phyloP scores from a whole-genome alignment of 2,797 vertebrate species.

The Arrhamphus sclerolepis region DNA sequence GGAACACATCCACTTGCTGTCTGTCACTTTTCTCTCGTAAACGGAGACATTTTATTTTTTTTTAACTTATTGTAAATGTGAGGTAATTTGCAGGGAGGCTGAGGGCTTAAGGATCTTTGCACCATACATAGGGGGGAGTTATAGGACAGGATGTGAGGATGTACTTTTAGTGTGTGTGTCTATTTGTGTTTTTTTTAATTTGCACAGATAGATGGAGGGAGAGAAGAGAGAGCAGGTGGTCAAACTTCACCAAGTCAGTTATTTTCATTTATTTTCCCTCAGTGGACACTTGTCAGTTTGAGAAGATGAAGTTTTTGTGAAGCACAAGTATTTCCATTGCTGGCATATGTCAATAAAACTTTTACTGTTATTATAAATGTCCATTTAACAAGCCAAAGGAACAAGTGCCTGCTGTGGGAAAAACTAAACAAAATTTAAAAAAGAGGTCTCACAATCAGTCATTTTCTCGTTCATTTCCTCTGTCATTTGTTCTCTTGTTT shows the following conservation, averaged over 20 bases:
- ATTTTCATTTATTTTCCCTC: constrained; percentile 55
- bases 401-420: constrained; percentile 41
- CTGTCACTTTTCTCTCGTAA: constrained; percentile 72
- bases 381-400: constrained; percentile 36
- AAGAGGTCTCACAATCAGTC: constrained; percentile 9
- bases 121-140: constrained; percentile 67
- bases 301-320: constrained; percentile 22
- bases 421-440: constrained; percentile 37
- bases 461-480: constrained; percentile 50
- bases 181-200: constrained; percentile 43
- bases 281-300: constrained; percentile 36
- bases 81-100: constrained; percentile 29
- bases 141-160: constrained; percentile 68
- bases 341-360: constrained; percentile 21
- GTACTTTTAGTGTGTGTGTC: constrained; percentile 35
- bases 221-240: constrained; percentile 52
- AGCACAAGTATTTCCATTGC: constrained; percentile 25
- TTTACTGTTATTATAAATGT: constrained; percentile 21
- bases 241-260: constrained; percentile 42
- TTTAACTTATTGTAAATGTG: constrained; percentile 6
- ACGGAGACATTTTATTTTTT: constrained; percentile 41
- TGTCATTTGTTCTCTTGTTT: constrained; percentile 23
- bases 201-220: constrained; percentile 49
- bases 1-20: constrained; percentile 71
- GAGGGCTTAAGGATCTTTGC: constrained; percentile 41